A percentile compares a stretch with the other conserved stretches of the same genome.
Conservation (phyloP, 1,140 invertebrate genomes). For the Apocrypta bakeri region DNA sequence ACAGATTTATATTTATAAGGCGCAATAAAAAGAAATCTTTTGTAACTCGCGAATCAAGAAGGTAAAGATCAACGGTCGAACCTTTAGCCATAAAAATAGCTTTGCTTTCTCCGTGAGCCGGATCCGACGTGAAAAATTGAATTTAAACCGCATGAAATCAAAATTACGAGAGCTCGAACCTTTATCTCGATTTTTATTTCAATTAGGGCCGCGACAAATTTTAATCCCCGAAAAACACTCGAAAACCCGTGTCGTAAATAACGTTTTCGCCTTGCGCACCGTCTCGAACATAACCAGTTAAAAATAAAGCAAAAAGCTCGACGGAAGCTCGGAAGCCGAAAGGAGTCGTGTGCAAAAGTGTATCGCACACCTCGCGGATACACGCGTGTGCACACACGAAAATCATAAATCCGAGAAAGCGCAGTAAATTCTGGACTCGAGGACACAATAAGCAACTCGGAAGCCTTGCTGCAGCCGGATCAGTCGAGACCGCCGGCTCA, state of each 20-base stretch:
- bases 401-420: slow-evolving; percentile 64
- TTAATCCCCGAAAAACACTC: neutral
- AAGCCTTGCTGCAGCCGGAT: slow-evolving; percentile 56
- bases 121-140: slow-evolving; percentile 1
- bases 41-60: neutral
- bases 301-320: neutral
- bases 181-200: neutral
- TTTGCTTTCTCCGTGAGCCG: no score
- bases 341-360: neutral
- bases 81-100: neutral
- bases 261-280: neutral
- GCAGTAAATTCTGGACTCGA: slow-evolving; percentile 59
- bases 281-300: no score
- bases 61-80: neutral
- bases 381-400: slow-evolving; percentile 36
- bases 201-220: neutral
- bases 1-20: neutral
- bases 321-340: neutral
- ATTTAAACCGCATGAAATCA: neutral
- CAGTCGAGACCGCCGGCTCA: slow-evolving; percentile 59
- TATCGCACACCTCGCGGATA: no score
- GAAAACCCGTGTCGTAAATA: neutral
- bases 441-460: slow-evolving; percentile 61
- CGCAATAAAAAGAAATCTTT: slow-evolving; percentile 35
- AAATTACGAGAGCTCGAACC: neutral